Conservation (phyloP, 92 coral and sea anemone species). For the Metridium senile region DNA sequence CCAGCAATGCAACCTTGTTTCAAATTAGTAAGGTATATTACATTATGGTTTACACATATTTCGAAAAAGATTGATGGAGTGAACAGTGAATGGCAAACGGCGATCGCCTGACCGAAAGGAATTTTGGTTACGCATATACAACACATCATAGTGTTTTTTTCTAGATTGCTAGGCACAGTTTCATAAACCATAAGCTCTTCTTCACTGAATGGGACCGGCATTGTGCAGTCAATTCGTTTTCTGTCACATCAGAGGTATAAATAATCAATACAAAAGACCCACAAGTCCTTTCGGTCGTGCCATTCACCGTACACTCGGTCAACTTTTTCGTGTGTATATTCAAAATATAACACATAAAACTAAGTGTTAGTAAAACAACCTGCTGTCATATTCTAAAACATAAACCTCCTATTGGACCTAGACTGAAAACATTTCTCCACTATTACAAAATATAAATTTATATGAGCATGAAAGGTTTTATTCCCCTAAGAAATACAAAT, state of each 20-base stretch:
- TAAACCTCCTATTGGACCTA: not conserved
- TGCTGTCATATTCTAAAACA: constrained; percentile 6
- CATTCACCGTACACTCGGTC: not conserved
- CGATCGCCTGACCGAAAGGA: not conserved
- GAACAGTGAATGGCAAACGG: not conserved
- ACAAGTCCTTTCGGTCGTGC: not conserved
- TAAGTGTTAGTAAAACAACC: not conserved
- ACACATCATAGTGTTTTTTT: too few relatives aligned
- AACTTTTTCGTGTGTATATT: too few relatives aligned
- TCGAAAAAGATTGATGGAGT: not conserved
- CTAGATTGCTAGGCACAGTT: too few relatives aligned
- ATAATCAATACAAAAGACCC: too few relatives aligned
- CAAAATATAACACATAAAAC: not conserved
- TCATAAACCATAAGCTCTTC: too few relatives aligned
- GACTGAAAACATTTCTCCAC: not conserved
- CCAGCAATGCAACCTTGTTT: too few relatives aligned
- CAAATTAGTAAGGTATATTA: too few relatives aligned
- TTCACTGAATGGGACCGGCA: too few relatives aligned
- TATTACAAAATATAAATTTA: not conserved
- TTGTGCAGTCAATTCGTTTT: not conserved
- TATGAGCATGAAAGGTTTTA: not conserved
- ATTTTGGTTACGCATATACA: not conserved
- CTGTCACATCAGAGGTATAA: too few relatives aligned
- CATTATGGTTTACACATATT: not conserved
- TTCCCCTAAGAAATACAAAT: too few relatives aligned